These are phyloP conservation scores for Anthopleura sola DNA, from an alignment of 64 coral and sea anemone genomes.

Conservation along the genomic window DNA sequence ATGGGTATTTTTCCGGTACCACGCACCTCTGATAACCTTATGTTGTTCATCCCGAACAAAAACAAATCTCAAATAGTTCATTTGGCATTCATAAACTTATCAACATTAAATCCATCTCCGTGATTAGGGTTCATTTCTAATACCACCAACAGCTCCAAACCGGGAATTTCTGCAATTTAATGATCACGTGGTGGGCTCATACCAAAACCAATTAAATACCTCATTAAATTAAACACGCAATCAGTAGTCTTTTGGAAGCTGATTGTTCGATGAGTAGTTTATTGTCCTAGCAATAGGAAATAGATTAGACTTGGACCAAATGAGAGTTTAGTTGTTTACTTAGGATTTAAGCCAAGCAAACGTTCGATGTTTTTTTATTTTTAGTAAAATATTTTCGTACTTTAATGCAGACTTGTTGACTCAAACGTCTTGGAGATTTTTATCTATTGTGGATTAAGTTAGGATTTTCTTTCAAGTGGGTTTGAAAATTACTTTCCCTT, in stretches of 20 bases:
- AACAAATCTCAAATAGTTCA: neutral
- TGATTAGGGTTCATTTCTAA: neutral
- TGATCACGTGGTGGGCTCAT: neutral
- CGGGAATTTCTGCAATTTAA: neutral
- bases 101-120: neutral
- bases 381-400: neutral
- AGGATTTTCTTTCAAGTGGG: neutral
- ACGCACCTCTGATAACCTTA: neutral
- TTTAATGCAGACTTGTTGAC: neutral
- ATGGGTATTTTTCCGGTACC: neutral
- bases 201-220: neutral
- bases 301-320: neutral
- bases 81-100: neutral
- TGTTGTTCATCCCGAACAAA: neutral
- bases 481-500: neutral
- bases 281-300: neutral
- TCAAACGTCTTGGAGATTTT: neutral
- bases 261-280: neutral
- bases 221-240: neutral
- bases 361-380: neutral
- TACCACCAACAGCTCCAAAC: neutral
- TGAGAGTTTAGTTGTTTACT: neutral
- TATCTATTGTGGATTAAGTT: neutral
- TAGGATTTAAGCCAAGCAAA: slow-evolving; percentile 7
- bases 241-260: neutral